Conservation (phyloP, 2,888 invertebrate genomes). For the Polyploca ridens region DNA sequence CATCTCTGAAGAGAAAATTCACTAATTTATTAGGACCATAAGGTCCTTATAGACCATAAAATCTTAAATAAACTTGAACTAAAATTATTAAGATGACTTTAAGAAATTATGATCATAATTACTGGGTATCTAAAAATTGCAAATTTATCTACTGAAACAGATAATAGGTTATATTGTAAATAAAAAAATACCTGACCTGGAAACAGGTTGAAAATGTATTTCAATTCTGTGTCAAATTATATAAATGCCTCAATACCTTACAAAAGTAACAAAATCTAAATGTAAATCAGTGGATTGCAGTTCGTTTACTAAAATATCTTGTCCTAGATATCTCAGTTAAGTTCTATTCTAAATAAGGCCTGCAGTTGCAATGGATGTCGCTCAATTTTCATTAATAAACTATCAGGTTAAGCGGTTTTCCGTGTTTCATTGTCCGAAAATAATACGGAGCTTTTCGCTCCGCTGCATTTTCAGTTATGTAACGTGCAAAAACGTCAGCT, state of each 20-base stretch:
- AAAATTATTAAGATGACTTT: no score
- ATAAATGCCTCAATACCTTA: background rate
- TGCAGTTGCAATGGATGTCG: conserved; percentile 70
- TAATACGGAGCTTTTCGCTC: conserved; percentile 43
- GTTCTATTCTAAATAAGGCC: conserved; percentile 68
- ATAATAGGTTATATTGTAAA: background rate
- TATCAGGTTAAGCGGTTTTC: conserved; percentile 80
- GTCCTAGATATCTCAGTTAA: conserved; percentile 72
- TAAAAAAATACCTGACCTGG: background rate
- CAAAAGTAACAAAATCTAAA: background rate
- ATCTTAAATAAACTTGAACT: no score
- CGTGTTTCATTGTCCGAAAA: conserved; percentile 71
- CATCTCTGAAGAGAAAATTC: no score
- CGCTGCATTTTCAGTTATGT: conserved; percentile 46
- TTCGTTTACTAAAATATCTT: conserved; percentile 59
- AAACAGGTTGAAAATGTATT: background rate
- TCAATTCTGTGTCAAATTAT: background rate
- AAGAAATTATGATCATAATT: no score
- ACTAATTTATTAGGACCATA: no score
- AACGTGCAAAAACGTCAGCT: conserved; percentile 32
- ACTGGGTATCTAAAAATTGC: no score
- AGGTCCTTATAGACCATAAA: no score
- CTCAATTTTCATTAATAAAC: conserved; percentile 83
- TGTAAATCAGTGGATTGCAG: conserved; percentile 16
- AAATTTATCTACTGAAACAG: no score